These are phyloP conservation scores for Sinella curviseta DNA, from an alignment of 1,140 invertebrate genomes.

Conservation along the genomic window DNA sequence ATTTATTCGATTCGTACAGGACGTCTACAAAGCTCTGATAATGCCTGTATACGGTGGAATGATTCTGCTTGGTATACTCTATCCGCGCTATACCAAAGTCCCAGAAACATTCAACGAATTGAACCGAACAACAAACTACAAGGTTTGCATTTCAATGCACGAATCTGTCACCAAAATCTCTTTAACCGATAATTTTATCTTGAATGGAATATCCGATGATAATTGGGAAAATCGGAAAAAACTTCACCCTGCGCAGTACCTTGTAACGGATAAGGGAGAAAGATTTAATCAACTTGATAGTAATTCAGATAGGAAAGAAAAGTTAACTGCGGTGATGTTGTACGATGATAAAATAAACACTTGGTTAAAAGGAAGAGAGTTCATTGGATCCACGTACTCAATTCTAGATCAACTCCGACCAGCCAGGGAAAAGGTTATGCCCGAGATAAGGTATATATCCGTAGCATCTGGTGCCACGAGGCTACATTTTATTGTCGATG, in stretches of 20 bases:
- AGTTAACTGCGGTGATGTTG: not conserved
- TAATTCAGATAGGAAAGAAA: not conserved
- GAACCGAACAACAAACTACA: not conserved
- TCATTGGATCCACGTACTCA: not conserved
- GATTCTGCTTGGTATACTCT: not conserved
- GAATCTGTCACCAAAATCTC: not conserved
- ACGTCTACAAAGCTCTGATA: not conserved
- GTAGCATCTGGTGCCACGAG: not conserved
- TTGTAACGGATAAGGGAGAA: not conserved
- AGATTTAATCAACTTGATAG: not conserved
- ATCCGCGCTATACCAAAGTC: not conserved
- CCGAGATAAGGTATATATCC: not conserved
- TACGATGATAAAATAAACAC: not conserved
- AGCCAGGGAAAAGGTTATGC: not conserved
- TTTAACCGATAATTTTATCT: not conserved
- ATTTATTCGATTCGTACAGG: not conserved
- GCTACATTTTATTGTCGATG: not conserved
- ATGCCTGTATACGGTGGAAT: not conserved
- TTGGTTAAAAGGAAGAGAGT: not conserved
- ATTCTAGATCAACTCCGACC: not conserved
- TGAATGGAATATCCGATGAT: not conserved
- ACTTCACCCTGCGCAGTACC: not conserved
- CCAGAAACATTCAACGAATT: not conserved
- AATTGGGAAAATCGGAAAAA: not conserved
- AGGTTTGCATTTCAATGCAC: not conserved